These are phyloP conservation scores for Cladorhizidae sp. DNA, from an alignment of 37 sponge, comb jelly and placozoan genomes.

Conservation along the genomic window DNA sequence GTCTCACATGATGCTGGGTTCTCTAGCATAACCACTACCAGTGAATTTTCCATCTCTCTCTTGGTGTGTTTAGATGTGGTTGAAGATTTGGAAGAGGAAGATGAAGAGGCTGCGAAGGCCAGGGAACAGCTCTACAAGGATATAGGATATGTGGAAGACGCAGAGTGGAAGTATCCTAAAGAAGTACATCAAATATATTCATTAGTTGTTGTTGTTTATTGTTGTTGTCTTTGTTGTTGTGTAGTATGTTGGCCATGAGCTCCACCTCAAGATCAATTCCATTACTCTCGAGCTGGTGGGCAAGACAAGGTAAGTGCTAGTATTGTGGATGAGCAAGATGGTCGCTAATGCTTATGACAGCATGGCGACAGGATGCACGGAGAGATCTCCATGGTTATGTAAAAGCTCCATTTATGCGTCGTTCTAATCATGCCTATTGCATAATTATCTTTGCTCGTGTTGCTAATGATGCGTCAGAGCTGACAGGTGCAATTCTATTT, in stretches of 20 bases:
- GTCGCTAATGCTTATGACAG: too few species aligned
- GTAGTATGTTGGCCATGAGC: conserved; percentile 67
- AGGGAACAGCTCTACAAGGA: conserved; percentile 44
- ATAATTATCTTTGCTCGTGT: too few species aligned
- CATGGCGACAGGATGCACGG: too few species aligned
- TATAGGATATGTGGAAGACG: conserved; percentile 70
- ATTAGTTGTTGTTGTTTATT: neutral
- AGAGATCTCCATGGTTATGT: too few species aligned
- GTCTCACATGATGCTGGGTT: neutral
- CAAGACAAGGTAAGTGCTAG: conserved; percentile 28
- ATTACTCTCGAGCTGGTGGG: conserved; percentile 44
- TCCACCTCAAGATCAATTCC: conserved; percentile 30
- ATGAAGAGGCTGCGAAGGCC: conserved; percentile 39
- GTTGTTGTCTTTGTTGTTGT: neutral
- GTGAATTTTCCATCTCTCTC: neutral
- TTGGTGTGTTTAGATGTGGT: neutral
- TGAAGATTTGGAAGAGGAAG: neutral
- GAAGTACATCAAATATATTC: conserved; percentile 30
- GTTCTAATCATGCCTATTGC: too few species aligned
- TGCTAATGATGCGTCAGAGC: too few species aligned
- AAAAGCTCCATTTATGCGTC: too few species aligned
- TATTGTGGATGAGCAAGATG: too few species aligned
- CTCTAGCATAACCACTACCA: neutral
- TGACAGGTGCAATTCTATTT: too few species aligned
- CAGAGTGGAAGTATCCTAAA: conserved; percentile 41